A percentile compares a stretch with the other conserved stretches of the same genome.
Conservation (phyloP, 2,113 vertebrate genomes). For the Gorsachius goisagi region DNA sequence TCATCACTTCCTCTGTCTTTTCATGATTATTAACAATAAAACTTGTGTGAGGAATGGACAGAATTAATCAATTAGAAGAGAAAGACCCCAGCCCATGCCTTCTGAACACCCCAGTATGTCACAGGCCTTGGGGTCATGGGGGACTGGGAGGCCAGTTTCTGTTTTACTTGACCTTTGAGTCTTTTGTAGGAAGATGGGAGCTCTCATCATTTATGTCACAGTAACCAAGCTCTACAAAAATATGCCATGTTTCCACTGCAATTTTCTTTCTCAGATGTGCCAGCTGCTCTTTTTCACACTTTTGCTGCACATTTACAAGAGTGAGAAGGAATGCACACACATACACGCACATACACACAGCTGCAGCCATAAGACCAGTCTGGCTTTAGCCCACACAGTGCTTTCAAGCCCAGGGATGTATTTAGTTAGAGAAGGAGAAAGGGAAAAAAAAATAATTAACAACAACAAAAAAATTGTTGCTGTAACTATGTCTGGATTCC, state of each 20-base stretch:
- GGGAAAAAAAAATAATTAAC: neutral
- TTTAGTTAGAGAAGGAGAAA: constrained; percentile 9
- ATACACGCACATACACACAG: constrained; percentile 36
- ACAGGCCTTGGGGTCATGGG: neutral
- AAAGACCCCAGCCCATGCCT: neutral
- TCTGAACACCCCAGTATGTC: neutral
- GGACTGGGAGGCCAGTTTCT: neutral
- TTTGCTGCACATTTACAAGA: constrained; percentile 71
- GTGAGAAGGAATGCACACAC: constrained; percentile 62
- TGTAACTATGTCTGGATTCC: constrained; percentile 66
- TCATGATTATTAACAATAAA: neutral
- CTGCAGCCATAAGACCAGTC: constrained; percentile 42
- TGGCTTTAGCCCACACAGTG: constrained; percentile 26
- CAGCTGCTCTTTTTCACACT: constrained; percentile 70
- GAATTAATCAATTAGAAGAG: neutral
- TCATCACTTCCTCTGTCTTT: neutral
- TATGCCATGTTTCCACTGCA: constrained; percentile 19
- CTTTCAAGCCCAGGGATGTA: constrained; percentile 13
- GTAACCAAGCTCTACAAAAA: constrained; percentile 19
- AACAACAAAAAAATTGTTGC: neutral
- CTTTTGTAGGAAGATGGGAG: neutral
- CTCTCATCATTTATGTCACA: neutral
- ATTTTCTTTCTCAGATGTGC: constrained; percentile 62
- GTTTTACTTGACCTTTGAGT: neutral
- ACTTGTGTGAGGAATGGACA: neutral